A percentile compares a stretch with the other conserved stretches of the same genome.
phyloP scores from a whole-genome alignment of 1,140 invertebrate species.

The Apis dorsata region DNA sequence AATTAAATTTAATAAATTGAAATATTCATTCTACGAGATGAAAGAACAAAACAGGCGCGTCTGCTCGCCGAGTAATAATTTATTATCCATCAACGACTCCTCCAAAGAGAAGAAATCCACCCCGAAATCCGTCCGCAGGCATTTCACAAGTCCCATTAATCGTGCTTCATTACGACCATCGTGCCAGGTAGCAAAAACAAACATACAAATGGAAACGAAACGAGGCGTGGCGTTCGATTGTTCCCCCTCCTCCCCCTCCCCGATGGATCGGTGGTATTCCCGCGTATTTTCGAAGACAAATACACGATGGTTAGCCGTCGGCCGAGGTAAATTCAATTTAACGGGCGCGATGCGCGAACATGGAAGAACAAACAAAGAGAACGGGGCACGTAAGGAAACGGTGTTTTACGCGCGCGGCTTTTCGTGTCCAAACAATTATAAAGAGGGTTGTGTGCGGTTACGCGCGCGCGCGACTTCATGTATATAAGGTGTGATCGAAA shows the following conservation, averaged over 20 bases:
- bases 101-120: neutral
- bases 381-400: conserved; percentile 33
- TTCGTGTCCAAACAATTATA: conserved; percentile 49
- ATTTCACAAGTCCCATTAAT: neutral
- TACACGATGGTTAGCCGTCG: conserved; percentile 14
- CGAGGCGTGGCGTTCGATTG: conserved; percentile 20
- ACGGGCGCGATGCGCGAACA: conserved; percentile 33
- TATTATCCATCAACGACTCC: neutral
- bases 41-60: too few species aligned
- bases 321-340: conserved; percentile 37
- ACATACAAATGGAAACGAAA: neutral
- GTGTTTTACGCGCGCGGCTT: conserved; percentile 39
- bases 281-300: conserved; percentile 38
- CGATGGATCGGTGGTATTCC: neutral
- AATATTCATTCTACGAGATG: too few species aligned
- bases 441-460: neutral
- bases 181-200: conserved; percentile 10
- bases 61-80: neutral
- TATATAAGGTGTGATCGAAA: neutral
- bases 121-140: neutral
- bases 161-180: neutral
- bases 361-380: conserved; percentile 43
- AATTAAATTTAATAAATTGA: too few species aligned
- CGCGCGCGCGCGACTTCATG: conserved; percentile 12
- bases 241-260: neutral